phyloP scores from a whole-genome alignment of 1,140 invertebrate genomes.

The Sitodiplosis mosellana region DNA sequence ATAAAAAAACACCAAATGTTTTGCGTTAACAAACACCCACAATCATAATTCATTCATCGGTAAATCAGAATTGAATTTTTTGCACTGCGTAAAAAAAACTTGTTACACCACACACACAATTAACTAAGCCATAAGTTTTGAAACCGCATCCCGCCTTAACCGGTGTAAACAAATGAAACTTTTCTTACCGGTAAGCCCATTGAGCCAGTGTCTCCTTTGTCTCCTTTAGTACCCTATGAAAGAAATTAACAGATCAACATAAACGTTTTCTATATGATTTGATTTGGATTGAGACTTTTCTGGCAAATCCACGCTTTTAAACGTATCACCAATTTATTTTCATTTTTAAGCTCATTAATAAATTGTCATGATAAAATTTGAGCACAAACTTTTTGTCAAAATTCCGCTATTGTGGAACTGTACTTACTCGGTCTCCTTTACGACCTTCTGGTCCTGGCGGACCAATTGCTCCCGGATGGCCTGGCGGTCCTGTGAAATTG shows the following conservation, averaged over 20 bases:
- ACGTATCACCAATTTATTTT: too few species aligned
- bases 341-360: too few species aligned
- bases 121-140: too few species aligned
- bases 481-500: conserved; percentile 69
- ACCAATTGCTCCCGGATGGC: conserved; percentile 61
- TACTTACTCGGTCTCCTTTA: conserved; percentile 73
- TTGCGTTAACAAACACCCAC: neutral
- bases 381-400: too few species aligned
- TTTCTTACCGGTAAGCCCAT: conserved; percentile 91
- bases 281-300: too few species aligned
- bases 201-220: conserved; percentile 76
- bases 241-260: neutral
- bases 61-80: neutral
- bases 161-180: conserved; percentile 19
- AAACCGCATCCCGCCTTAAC: too few species aligned
- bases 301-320: too few species aligned
- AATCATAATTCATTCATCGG: too few species aligned
- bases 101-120: too few species aligned
- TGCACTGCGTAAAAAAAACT: too few species aligned
- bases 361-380: too few species aligned
- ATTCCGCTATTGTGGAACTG: neutral
- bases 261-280: too few species aligned
- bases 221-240: conserved; percentile 70
- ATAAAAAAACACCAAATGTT: neutral
- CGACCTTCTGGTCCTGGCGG: conserved; percentile 56